These are phyloP conservation scores for Danionella dracula DNA, from an alignment of 2,797 vertebrate genomes.

Conservation along the genomic window DNA sequence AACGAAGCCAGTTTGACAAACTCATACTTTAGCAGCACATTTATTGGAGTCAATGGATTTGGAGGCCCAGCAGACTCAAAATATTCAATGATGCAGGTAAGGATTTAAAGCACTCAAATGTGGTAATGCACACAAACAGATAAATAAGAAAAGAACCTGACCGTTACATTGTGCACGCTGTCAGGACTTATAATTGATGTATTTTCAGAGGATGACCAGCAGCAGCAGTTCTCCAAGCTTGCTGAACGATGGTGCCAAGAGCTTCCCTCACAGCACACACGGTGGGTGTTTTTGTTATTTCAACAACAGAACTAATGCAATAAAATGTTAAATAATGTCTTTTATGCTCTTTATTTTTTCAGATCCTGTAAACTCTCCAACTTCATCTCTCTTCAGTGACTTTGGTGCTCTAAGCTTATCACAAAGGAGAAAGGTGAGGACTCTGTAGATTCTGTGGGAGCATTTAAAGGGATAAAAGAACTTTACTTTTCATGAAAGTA, in stretches of 20 bases:
- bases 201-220: conserved; percentile 90
- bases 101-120: conserved; percentile 51
- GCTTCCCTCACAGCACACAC: conserved; percentile 85
- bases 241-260: conserved; percentile 98
- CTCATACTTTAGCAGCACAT: conserved; percentile 99
- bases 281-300: conserved; percentile 70
- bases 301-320: neutral
- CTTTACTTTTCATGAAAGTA: neutral
- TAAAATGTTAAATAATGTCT: neutral
- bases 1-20: conserved; percentile 92
- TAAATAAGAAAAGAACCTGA: too few species aligned
- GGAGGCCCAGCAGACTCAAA: conserved; percentile 94
- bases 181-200: neutral
- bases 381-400: conserved; percentile 95
- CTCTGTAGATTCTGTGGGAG: too few species aligned
- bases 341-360: neutral
- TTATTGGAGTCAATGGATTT: conserved; percentile 98
- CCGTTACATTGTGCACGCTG: neutral
- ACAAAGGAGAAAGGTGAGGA: conserved; percentile 96
- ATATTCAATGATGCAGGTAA: conserved; percentile 98
- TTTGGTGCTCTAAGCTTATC: conserved; percentile 95
- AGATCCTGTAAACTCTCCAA: conserved; percentile 93
- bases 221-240: conserved; percentile 98
- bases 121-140: neutral
- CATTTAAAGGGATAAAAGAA: neutral